Evolutionary conservation across 1,140 invertebrate genomes (phyloP).

Genomic region (Cydia pomonella): DNA sequence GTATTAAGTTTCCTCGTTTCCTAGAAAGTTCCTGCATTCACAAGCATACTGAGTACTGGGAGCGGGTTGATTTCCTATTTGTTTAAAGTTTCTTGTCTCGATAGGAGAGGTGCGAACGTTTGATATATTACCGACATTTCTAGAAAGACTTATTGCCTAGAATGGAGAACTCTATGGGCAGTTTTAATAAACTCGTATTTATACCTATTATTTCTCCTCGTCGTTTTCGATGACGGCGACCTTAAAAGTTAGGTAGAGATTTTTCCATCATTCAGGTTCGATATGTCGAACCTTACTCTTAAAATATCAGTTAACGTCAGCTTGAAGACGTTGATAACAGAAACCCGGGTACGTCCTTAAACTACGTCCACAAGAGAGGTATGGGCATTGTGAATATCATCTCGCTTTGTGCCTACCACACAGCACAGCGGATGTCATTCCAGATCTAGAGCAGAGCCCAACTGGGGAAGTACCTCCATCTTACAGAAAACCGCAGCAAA

Average conservation of each 20-base stretch:
- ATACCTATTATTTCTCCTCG: background rate
- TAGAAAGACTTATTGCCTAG: conserved; percentile 11
- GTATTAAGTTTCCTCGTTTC: conserved; percentile 17
- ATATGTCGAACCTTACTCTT: no score
- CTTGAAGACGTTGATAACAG: background rate
- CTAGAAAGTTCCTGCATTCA: conserved; percentile 13
- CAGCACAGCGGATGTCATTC: no score
- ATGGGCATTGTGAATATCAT: no score
- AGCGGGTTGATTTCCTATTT: conserved; percentile 30
- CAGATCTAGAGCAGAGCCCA: no score
- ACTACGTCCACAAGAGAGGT: no score
- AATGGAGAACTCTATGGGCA: background rate
- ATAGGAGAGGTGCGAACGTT: conserved; percentile 20
- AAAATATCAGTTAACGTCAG: background rate
- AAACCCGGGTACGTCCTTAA: no score
- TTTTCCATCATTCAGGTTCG: no score
- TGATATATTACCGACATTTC: conserved; percentile 3
- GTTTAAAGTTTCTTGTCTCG: conserved; percentile 24
- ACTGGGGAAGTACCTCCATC: no score
- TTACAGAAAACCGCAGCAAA: no score
- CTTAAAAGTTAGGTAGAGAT: no score
- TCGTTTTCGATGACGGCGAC: no score
- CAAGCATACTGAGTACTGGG: background rate
- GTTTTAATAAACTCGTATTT: background rate
- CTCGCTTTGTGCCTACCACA: no score